Base-by-base conservation (phyloP, 2,888 invertebrate species). In the Phymatocera aterrima region DNA sequence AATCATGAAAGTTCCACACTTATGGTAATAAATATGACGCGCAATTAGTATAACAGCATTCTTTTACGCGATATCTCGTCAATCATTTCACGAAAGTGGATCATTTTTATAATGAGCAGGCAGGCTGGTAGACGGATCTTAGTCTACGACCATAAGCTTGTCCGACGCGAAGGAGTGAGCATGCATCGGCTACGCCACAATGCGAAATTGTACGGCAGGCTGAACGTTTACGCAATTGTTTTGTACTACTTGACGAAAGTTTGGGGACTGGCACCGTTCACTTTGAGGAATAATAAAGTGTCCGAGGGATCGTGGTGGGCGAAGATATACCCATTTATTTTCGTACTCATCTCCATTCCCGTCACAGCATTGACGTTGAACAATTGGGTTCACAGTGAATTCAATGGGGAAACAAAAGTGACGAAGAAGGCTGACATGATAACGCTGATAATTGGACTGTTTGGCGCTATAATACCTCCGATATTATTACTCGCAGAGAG, bases 181-280 rank as follows among this genome's bases (percentile, higher is more conserved):
- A 68, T 68, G 65, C 21, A 68, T 24, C 3, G 24, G n/a, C 8
- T 5, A 43, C 21, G 40, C 24, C 10, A 12, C 0, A 21, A 21
- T 24, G 12, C 21, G 43, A 68, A 68, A 68, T 1, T 24, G 65
- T 15, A 8, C n/a, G 43, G 43, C 18, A 3, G 43, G 15, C 24
- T 4, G 5, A 68, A 43, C 24, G 15, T 24, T 40, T 43, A 21
- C 65, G 43, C 31, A 15, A 43, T 21, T 4, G 24, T 40, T 24
- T 43, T 72, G 12, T 72, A 72, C 72, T 51, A 48, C 12, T 4
- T 72, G 31, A 51, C 51, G 6, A 72, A 51, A 34, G 28, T 31
- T 10, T 72, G 15, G 48, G 72, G 72, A 51, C 31, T 72, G n/a
- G 72, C 72, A 48, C 72, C 72, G 51, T 72, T 72, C 18, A 21